phyloP scores from a whole-genome alignment of 2,797 vertebrate genomes.

The Gadopsis marmoratus region DNA sequence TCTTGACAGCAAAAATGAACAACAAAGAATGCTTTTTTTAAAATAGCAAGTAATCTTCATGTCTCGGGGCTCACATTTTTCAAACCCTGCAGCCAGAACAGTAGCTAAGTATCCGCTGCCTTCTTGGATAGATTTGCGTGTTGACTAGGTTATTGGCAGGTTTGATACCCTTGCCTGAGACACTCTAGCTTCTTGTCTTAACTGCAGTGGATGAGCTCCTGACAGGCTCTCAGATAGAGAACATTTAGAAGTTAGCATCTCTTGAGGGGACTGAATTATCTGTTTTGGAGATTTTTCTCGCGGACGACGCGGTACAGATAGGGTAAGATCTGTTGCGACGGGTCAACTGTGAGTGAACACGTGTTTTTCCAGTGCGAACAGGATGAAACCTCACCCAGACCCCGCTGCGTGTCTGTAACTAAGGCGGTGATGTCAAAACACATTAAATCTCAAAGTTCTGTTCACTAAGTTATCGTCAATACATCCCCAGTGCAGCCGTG shows the following conservation, averaged over 20 bases:
- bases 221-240: slow-evolving; percentile 72
- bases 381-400: slow-evolving; percentile 14
- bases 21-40: slow-evolving; percentile 18
- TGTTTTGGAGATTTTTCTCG: slow-evolving; percentile 42
- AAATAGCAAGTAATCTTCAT: slow-evolving; percentile 4
- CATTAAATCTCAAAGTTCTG: slow-evolving; percentile 55
- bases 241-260: slow-evolving; percentile 70
- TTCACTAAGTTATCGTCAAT: slow-evolving; percentile 22
- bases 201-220: slow-evolving; percentile 70
- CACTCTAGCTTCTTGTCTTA: slow-evolving; percentile 31
- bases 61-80: slow-evolving; percentile 1
- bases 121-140: slow-evolving; percentile 20
- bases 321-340: slow-evolving; percentile 6
- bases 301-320: background rate
- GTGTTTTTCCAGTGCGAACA: slow-evolving; percentile 8
- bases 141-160: slow-evolving; percentile 36
- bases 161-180: slow-evolving; percentile 22
- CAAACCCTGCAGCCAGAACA: background rate
- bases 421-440: slow-evolving; percentile 53
- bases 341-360: slow-evolving; percentile 5
- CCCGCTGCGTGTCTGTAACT: slow-evolving; percentile 39
- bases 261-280: slow-evolving; percentile 79
- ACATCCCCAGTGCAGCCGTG: slow-evolving; percentile 8
- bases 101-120: background rate
- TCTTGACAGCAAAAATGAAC: slow-evolving; percentile 14